These are phyloP conservation scores for Phyllostomus hastatus DNA, from an alignment of 2,113 vertebrate species.

Conservation along the genomic window DNA sequence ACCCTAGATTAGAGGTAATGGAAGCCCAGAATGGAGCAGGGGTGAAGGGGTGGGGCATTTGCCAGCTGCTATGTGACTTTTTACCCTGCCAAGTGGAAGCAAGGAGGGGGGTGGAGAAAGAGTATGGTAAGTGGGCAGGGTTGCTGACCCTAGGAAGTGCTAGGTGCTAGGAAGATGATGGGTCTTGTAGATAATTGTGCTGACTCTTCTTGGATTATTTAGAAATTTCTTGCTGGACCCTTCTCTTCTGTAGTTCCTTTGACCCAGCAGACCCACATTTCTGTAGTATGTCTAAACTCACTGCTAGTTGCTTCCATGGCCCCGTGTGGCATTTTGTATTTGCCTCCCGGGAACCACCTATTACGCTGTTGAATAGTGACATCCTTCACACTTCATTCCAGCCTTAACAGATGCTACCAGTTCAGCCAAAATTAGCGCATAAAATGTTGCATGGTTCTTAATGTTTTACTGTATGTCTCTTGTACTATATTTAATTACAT, in stretches of 20 bases:
- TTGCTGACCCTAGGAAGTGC: no score
- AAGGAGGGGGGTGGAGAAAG: not conserved
- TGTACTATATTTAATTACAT: not conserved
- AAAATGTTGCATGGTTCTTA: not conserved
- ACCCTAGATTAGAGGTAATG: not conserved
- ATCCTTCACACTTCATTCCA: not conserved
- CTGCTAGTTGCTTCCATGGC: not conserved
- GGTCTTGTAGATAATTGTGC: not conserved
- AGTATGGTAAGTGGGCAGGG: not conserved
- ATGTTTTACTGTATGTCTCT: not conserved
- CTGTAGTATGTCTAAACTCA: not conserved
- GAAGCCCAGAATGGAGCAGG: not conserved
- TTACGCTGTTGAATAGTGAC: not conserved
- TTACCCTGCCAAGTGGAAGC: not conserved
- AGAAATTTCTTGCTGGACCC: not conserved
- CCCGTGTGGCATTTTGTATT: not conserved
- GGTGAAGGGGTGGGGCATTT: fast-evolving
- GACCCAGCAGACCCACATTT: not conserved
- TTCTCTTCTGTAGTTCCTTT: not conserved
- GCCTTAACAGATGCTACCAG: not conserved
- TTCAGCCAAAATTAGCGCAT: not conserved
- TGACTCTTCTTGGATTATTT: not conserved
- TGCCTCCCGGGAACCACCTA: not conserved
- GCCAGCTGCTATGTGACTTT: not conserved
- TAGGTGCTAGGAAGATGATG: not conserved